phyloP scores from a whole-genome alignment of 2,113 vertebrate species.

The Centrocercus urophasianus region DNA sequence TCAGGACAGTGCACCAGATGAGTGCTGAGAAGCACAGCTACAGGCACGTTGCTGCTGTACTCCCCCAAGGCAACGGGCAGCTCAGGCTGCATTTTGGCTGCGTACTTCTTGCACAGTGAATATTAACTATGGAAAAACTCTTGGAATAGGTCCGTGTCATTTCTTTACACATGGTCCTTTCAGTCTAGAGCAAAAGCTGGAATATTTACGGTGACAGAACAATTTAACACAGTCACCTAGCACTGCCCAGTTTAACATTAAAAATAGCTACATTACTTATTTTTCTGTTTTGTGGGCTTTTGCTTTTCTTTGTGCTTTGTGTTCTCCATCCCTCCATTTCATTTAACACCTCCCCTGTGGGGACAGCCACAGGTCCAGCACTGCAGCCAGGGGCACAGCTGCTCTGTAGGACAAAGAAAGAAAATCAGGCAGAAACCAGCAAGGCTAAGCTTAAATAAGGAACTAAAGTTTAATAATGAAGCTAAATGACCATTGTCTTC shows the following conservation, averaged over 20 bases:
- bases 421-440: background rate
- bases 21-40: background rate
- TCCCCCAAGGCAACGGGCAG: background rate
- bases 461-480: background rate
- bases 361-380: background rate
- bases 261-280: background rate
- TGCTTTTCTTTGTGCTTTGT: background rate
- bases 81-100: background rate
- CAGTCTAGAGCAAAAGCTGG: background rate
- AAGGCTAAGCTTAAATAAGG: background rate
- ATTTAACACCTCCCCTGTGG: background rate
- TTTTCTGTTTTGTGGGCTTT: background rate
- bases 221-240: background rate
- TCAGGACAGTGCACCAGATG: background rate
- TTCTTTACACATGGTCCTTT: background rate
- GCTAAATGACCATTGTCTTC: background rate
- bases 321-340: background rate
- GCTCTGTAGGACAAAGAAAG: accelerated
- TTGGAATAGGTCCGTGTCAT: background rate
- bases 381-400: background rate
- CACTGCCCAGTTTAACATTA: background rate
- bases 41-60: accelerated
- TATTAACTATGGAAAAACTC: background rate
- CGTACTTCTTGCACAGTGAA: accelerated
- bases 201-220: background rate